Evolutionary conservation across 2,888 invertebrate species (phyloP), one percentile per base, ranked within the genome.

Genomic region (Ochropleura plecta): DNA sequence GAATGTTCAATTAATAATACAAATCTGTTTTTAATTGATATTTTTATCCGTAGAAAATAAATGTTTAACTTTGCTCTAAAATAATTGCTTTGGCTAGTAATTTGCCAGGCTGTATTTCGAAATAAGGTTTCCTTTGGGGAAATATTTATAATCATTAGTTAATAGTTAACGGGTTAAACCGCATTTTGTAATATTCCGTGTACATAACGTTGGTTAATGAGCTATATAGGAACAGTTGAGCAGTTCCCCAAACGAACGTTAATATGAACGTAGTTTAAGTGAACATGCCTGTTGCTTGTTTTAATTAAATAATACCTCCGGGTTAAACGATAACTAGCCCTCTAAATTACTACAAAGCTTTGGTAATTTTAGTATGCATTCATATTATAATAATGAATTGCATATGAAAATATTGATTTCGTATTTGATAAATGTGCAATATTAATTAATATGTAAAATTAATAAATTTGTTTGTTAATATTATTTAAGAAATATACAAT

Each of bases 191-290:
- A 51, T 75, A 75, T 63, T 20, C 57, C 14, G 46, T n/a, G 12
- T 10, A 30, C 63, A n/a, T 44, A 40, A 40, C n/a, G 42, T n/a
- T 20, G 3, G 69, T 44, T 78, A 78, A 70, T 60, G 57, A 77
- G 70, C 40, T 62, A 20, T 30, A 12, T 18, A 55, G 20, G 18
- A 59, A 46, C 18, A 14, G 72, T 46, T 49, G 9, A 44, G 51
- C 5, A 0, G 81, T 20, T 73, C 53, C 64, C 80, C 40, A 40
- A 14, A 14, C 20, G 60, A 49, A 40, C n/a, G 30, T 57, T 64
- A 53, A 20, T 14, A 18, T 53, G 40, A 48, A 20, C 40, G 59
- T 40, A 49, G 42, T 76, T 75, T 8, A 48, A 59, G 53, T 44
- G 75, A 75, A 65, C 68, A 44, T 12, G 42, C 68, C 10, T 5